Base-by-base conservation (phyloP, 2,888 invertebrate genomes). In the Fragum whitleyi region DNA sequence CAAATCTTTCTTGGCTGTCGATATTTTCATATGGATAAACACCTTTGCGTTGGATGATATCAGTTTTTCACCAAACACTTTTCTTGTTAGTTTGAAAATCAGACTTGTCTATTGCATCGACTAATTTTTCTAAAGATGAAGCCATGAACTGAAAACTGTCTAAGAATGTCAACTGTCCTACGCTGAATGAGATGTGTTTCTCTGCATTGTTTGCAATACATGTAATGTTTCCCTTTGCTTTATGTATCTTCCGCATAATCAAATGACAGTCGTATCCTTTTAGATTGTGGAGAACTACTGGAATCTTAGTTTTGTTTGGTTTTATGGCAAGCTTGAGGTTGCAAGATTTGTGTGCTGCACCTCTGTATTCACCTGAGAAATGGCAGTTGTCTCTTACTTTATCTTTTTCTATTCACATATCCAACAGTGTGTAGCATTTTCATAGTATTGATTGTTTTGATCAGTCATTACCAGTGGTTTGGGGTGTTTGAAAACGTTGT, bases 21-120 rank as follows among this genome's bases (percentile, higher is more conserved):
- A 78, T 73, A 67, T 78, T 68, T 73, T 78, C 77, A 68, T 73
- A 78, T 57, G 77, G 78, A 53, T 77, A 74, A 57, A 74, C 67
- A 55, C 67, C 74, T 74, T 78, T 78, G 23, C 69, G 57, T 14
- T n/a, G 68, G 19, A 16, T 32, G 16, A 26, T 73, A 69, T 74
- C 65, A 23, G 55, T 62, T 42, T 28, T 51, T n/a, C 5, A 51
- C 28, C 29, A 29, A 61, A 61, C 32, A 19, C 29, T 61, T 29
- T 1, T 28, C 29, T 39, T 39, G 65, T 65, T 65, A 65, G n/a
- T 65, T 36, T 36, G 36, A 65, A n/a, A 65, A 39, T 65, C 65
- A 23, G 65, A 65, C n/a, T 65, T 65, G n/a, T 65, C 61, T 29
- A 11, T 61, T 61, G 61, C 61, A 23, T 69, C 47, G 1, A 69